Base-by-base conservation (phyloP, 2,797 vertebrate species). In the Tauraco hartlaubi region DNA sequence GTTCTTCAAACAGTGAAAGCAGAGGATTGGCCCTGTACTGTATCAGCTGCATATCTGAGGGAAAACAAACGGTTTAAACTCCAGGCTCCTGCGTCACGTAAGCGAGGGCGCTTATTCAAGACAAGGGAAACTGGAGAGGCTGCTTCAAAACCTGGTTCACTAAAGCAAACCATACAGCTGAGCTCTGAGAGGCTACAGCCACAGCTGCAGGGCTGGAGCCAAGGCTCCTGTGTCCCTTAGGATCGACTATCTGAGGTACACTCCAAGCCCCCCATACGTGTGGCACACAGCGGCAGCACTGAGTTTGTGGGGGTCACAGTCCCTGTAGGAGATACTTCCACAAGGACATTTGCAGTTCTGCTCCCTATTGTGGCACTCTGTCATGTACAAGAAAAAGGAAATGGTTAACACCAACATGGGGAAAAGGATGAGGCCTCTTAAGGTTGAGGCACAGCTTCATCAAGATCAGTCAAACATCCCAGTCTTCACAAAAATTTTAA, bases 1-100 rank as follows among this genome's bases (percentile, higher is more conserved):
- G 44, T 12, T 97, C 96, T 80, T 98, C 95, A 43, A 97, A 94
- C 2, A 98, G 73, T 0, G 96, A 97, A 76, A 96, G 92, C 78
- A 96, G 64, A 52, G 96, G 76, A 31, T 97, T 98, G 82, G 97
- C 96, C 52, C 85, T 85, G 83, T 97, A 96, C 54, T 98, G 95
- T 85, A 95, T 94, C 88, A 97, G 64, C 83, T 97, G 94, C 94
- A 97, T 98, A 72, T 97, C 97, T 98, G 91, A 48, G 82, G 59
- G 80, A 49, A 95, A 92, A 87, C 14, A 89, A 55, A 82, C 35
- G 94, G 64, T 62, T 95, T 62, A 75, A 85, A 78, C 43, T 22
- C 54, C 62, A 49, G 43, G 63, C 66, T 56, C 26, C 62, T 9
- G 14, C 9, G 55, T 19, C 69, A 51, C 7, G 0, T 8, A 23